These are phyloP conservation scores for Geopemphigus sp. DNA, from an alignment of 1,140 invertebrate species.

Conservation along the genomic window DNA sequence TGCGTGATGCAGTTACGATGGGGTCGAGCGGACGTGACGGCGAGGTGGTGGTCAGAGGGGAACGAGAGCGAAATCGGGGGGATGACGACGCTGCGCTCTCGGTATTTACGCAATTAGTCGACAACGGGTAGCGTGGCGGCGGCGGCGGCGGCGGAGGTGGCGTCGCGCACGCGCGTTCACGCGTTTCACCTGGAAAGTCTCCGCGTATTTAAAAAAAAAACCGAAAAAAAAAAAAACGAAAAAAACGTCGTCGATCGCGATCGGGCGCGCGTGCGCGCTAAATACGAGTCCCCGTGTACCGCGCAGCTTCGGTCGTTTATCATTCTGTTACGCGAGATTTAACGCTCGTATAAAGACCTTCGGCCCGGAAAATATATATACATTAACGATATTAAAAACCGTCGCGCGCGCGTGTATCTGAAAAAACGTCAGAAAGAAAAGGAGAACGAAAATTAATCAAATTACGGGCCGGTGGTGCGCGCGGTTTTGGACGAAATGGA, in stretches of 20 bases:
- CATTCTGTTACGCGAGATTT: conserved; percentile 4
- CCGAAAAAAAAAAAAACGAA: neutral
- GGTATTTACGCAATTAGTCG: conserved; percentile 48
- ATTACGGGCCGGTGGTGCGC: neutral
- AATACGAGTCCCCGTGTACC: neutral
- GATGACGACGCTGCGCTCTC: conserved; percentile 26
- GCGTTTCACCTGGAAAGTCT: conserved; percentile 13
- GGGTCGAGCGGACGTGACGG: neutral
- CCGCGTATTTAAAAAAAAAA: too few species aligned
- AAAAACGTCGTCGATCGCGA: neutral
- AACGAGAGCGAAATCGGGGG: neutral
- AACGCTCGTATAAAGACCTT: neutral
- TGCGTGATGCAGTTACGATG: neutral
- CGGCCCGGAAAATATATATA: conserved; percentile 17
- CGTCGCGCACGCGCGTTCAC: conserved; percentile 19
- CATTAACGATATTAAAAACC: conserved; percentile 49
- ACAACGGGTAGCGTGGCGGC: too few species aligned
- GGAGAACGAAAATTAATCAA: conserved; percentile 38
- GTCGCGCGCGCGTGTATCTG: neutral
- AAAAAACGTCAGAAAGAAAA: neutral
- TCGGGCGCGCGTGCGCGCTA: too few species aligned
- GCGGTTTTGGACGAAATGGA: conserved; percentile 48
- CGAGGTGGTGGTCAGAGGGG: neutral
- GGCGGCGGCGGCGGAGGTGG: neutral
- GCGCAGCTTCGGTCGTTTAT: neutral